A percentile compares a stretch with the other conserved stretches of the same genome.
phyloP scores from a whole-genome alignment of 2,888 invertebrate species.

The Leptinotarsa peninsularis region DNA sequence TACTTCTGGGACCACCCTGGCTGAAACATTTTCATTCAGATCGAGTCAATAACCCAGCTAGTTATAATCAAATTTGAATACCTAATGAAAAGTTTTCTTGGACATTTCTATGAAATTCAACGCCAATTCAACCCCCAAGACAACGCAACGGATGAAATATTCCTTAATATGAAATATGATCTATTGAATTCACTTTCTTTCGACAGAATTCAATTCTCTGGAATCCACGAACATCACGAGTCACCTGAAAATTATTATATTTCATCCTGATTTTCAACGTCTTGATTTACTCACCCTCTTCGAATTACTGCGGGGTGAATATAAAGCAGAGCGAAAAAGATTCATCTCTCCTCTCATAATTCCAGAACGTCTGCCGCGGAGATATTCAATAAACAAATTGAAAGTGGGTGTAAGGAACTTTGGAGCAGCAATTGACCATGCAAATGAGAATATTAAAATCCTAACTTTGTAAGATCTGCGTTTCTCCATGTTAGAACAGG shows the following conservation, averaged over 20 bases:
- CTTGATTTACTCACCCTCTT: conserved; percentile 23
- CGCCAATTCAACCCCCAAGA: not conserved
- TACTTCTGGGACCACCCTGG: no score
- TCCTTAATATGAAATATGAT: not conserved
- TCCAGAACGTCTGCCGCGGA: conserved; percentile 20
- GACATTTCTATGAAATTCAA: not conserved
- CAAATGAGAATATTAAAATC: conserved; percentile 28
- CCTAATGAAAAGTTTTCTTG: no score
- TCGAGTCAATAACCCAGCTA: no score
- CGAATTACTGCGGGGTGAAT: conserved; percentile 22
- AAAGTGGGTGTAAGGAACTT: conserved; percentile 7
- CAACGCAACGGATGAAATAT: not conserved
- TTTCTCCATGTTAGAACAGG: not conserved
- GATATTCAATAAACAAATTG: conserved; percentile 30
- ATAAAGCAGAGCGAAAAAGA: conserved; percentile 17
- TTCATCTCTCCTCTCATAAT: conserved; percentile 23
- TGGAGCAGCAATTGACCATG: conserved; percentile 25
- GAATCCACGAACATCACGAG: conserved; percentile 1
- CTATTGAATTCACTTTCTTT: conserved; percentile 12
- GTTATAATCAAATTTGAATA: no score
- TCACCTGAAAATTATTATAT: conserved; percentile 22
- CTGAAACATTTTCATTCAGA: no score
- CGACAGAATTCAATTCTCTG: conserved; percentile 4
- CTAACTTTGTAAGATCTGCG: conserved; percentile 16
- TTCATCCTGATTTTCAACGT: conserved; percentile 21